phyloP scores from a whole-genome alignment of 1,140 invertebrate species.

The Dryas iulia region DNA sequence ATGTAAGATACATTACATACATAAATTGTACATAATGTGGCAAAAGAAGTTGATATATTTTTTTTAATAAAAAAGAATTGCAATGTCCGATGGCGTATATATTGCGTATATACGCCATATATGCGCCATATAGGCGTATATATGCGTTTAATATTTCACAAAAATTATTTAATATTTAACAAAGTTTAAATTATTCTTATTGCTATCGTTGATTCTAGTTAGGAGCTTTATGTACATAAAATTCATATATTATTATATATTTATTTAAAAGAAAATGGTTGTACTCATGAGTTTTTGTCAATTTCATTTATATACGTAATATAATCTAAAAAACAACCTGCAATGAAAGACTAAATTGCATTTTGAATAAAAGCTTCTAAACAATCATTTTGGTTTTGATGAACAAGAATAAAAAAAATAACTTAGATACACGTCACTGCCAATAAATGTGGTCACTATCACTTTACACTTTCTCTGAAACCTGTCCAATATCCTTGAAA shows the following conservation, averaged over 20 bases:
- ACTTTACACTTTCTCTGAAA: constrained; percentile 26
- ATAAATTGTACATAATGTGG: too few species aligned
- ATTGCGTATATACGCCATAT: too few species aligned
- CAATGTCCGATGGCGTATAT: neutral
- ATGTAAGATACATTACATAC: too few species aligned
- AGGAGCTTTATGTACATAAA: constrained; percentile 1
- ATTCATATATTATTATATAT: neutral
- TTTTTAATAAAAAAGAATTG: too few species aligned
- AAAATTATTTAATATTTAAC: neutral
- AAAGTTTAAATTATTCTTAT: neutral
- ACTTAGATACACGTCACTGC: constrained; percentile 34
- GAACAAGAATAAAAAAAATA: neutral
- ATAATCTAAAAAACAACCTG: neutral
- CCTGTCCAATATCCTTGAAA: constrained; percentile 14
- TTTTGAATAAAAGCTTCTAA: neutral
- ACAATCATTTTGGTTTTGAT: neutral
- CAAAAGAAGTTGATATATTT: too few species aligned
- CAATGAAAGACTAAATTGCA: neutral
- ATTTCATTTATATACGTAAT: neutral
- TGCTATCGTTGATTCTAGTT: neutral
- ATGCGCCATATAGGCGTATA: too few species aligned
- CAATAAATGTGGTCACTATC: constrained; percentile 36
- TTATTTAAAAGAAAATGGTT: neutral
- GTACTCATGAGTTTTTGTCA: neutral
- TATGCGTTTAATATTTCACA: neutral